A percentile compares a stretch with the other conserved stretches of the same genome.
Evolutionary conservation across 2,797 vertebrate species (phyloP).

Genomic region (Sciurus vulgaris): DNA sequence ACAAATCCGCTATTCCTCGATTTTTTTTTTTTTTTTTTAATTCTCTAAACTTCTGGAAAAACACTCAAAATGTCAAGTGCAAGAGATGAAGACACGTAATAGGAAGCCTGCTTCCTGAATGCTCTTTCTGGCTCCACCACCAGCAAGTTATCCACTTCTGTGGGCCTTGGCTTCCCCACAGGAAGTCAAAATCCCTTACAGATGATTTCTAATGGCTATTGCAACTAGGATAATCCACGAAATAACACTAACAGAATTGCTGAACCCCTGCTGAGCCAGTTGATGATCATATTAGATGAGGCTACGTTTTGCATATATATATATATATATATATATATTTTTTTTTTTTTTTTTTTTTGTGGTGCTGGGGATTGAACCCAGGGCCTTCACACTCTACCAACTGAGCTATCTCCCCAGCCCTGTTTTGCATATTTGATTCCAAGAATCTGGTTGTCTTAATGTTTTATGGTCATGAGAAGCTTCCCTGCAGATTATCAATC

Average conservation of each 20-base stretch:
- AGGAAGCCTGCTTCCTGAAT: background rate
- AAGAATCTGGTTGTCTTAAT: background rate
- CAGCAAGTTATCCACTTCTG: background rate
- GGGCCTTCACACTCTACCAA: too few relatives aligned
- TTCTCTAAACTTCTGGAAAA: background rate
- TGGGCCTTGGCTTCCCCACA: background rate
- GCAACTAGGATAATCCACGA: background rate
- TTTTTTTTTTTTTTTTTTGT: too few relatives aligned
- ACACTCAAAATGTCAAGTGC: background rate
- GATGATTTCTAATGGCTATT: background rate
- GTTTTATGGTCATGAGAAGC: background rate
- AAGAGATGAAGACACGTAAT: background rate
- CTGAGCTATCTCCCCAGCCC: too few relatives aligned
- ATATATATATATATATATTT: too few relatives aligned
- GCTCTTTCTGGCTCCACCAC: background rate
- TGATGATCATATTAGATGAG: background rate
- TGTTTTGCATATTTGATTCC: background rate
- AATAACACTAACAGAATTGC: background rate
- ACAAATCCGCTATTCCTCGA: background rate
- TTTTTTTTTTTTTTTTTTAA: background rate
- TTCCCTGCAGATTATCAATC: background rate
- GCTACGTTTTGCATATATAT: background rate
- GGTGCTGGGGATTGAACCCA: too few relatives aligned
- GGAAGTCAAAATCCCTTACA: background rate
- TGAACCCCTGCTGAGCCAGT: background rate